phyloP scores from a whole-genome alignment of 2,888 invertebrate species.

The Morpho helenor region DNA sequence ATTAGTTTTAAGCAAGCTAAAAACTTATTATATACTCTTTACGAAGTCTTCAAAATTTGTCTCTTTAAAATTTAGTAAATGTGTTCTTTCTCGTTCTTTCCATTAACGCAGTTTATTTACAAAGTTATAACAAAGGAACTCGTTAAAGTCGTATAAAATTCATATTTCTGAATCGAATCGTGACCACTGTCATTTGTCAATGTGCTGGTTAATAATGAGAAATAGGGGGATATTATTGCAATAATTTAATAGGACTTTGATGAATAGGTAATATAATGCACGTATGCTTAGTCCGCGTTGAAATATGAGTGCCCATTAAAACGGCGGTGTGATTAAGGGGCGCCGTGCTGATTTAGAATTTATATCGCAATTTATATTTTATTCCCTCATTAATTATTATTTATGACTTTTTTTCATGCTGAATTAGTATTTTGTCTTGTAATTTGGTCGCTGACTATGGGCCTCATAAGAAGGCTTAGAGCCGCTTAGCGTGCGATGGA shows the following conservation, averaged over 20 bases:
- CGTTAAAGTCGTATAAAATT: conserved; percentile 7
- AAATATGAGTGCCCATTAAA: conserved; percentile 7
- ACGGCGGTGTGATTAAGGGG: conserved; percentile 5
- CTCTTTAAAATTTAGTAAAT: too few relatives aligned
- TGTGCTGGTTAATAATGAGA: conserved; percentile 22
- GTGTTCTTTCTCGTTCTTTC: too few relatives aligned
- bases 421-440: not conserved
- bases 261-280: conserved; percentile 11
- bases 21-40: too few relatives aligned
- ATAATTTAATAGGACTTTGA: conserved; percentile 20
- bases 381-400: too few relatives aligned
- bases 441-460: too few relatives aligned
- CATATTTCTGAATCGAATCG: conserved; percentile 12
- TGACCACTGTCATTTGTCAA: conserved; percentile 25
- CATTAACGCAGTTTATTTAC: too few relatives aligned
- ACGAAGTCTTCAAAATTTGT: too few relatives aligned
- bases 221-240: conserved; percentile 16
- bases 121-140: too few relatives aligned
- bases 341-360: conserved; percentile 3
- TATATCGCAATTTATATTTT: not conserved
- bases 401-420: too few relatives aligned
- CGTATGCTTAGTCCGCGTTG: not conserved
- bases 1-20: too few relatives aligned
- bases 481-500: too few relatives aligned
- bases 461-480: too few relatives aligned